Percentiles rank a stretch among this genome's conserved stretches.
phyloP scores from a whole-genome alignment of 2,797 vertebrate genomes.

The Echiichthys vipera region DNA sequence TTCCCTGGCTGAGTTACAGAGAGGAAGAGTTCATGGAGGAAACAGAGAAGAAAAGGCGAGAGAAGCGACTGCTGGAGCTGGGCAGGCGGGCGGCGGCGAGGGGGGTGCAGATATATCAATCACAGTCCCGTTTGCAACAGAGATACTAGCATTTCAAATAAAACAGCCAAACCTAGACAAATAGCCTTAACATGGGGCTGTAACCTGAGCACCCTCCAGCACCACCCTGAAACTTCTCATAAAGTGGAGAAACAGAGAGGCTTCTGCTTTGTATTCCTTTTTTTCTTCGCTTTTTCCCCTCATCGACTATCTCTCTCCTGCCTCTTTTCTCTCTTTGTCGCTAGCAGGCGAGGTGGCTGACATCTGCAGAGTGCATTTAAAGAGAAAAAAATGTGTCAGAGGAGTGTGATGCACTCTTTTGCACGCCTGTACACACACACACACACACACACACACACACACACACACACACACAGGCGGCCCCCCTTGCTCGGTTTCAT shows the following conservation, averaged over 20 bases:
- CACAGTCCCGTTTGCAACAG: slow-evolving; percentile 88
- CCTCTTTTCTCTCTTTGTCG: slow-evolving; percentile 79
- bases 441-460: not conserved
- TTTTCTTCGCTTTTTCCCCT: slow-evolving; percentile 7
- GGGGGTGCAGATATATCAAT: slow-evolving; percentile 75
- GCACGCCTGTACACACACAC: slow-evolving; percentile 57
- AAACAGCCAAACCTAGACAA: slow-evolving; percentile 86
- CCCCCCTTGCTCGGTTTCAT: slow-evolving; percentile 93
- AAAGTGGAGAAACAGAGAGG: slow-evolving; percentile 63
- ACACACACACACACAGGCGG: slow-evolving; percentile 24
- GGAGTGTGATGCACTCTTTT: slow-evolving; percentile 88
- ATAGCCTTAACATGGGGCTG: slow-evolving; percentile 85
- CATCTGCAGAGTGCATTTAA: slow-evolving; percentile 99
- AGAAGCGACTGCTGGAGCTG: slow-evolving; percentile 43
- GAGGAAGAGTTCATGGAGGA: slow-evolving; percentile 68
- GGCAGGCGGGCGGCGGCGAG: slow-evolving; percentile 39
- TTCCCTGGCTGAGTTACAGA: slow-evolving; percentile 65
- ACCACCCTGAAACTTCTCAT: slow-evolving; percentile 70
- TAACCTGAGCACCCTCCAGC: slow-evolving; percentile 75
- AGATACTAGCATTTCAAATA: slow-evolving; percentile 88
- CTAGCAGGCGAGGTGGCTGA: slow-evolving; percentile 92
- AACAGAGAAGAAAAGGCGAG: slow-evolving; percentile 65
- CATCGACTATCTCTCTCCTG: slow-evolving; percentile 65
- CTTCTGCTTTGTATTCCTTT: slow-evolving; percentile 53
- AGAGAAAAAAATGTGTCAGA: slow-evolving; percentile 98